A percentile compares a stretch with the other conserved stretches of the same genome.
These are phyloP conservation scores for Brenthis daphne DNA, from an alignment of 2,888 invertebrate genomes.

Conservation along the genomic window DNA sequence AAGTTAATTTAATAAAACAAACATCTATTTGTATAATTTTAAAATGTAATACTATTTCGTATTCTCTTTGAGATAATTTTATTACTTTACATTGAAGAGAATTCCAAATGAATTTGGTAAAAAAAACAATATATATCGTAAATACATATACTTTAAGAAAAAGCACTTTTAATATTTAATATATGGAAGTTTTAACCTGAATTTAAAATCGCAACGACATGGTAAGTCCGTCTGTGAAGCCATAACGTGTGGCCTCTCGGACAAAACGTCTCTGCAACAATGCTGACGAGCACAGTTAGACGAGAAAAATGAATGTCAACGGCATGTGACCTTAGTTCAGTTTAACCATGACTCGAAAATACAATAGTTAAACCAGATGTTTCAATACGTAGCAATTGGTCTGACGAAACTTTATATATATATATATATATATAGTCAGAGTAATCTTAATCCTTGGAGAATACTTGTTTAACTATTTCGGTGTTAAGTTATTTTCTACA, in stretches of 20 bases:
- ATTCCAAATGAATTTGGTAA: no score
- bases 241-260: conserved; percentile 34
- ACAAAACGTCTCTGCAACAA: conserved; percentile 50
- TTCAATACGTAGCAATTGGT: conserved; percentile 25
- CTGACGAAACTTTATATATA: conserved; percentile 14
- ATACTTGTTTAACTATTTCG: not conserved
- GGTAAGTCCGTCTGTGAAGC: conserved; percentile 31
- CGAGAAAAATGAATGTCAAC: conserved; percentile 71
- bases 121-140: not conserved
- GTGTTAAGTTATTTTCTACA: no score
- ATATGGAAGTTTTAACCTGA: not conserved
- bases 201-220: conserved; percentile 13
- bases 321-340: conserved; percentile 54
- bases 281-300: conserved; percentile 66
- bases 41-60: no score
- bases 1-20: no score
- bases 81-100: no score
- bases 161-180: not conserved
- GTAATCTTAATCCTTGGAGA: no score
- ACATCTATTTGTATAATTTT: no score
- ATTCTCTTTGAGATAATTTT: no score
- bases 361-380: conserved; percentile 38
- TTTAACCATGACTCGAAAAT: conserved; percentile 38
- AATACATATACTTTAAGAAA: not conserved
- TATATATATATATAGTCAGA: not conserved